Conservation (phyloP, 2,113 vertebrate genomes). For the Albula goreensis region DNA sequence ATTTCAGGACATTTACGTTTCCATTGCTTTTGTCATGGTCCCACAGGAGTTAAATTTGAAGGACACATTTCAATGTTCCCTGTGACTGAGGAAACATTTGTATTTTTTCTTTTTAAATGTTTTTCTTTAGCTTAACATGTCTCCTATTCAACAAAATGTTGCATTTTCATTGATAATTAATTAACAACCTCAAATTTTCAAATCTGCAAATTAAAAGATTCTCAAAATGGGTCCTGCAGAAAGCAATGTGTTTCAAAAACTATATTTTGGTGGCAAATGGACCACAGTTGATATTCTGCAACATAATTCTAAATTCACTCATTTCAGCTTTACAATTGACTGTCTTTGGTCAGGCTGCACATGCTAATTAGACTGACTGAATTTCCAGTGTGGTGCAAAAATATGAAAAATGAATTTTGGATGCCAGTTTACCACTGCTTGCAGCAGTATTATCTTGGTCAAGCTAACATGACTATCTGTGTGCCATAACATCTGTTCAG, state of each 20-base stretch:
- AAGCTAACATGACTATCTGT: background rate
- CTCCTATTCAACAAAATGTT: no score
- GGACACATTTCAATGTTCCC: no score
- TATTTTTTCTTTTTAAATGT: background rate
- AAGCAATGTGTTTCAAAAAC: background rate
- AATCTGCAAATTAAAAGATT: background rate
- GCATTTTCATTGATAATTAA: no score
- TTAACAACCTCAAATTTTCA: no score
- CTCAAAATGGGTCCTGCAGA: background rate
- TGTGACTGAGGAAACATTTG: background rate
- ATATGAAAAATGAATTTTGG: background rate
- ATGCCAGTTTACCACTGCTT: background rate
- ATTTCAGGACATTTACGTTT: no score
- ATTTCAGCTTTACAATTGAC: no score
- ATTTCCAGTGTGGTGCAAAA: background rate
- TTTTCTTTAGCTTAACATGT: background rate
- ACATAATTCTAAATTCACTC: no score
- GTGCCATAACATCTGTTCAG: background rate
- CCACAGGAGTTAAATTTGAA: no score
- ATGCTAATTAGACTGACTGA: background rate
- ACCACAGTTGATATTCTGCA: no score
- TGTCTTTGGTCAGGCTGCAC: background rate
- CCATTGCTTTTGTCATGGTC: no score
- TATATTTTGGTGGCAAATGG: no score
- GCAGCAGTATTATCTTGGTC: background rate